phyloP scores from a whole-genome alignment of 64 coral and sea anemone genomes.

The Porites lutea region DNA sequence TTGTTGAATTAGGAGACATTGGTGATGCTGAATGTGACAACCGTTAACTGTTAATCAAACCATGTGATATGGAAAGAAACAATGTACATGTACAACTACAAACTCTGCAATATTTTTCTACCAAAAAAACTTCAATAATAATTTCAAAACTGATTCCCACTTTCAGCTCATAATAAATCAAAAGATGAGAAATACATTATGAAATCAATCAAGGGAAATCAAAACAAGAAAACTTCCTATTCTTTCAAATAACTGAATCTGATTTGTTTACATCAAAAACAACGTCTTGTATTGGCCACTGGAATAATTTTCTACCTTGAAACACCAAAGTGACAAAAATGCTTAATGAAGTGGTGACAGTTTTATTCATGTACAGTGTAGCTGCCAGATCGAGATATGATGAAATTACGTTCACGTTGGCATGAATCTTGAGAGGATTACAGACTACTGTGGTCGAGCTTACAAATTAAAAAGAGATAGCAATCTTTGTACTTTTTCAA shows the following conservation, averaged over 20 bases:
- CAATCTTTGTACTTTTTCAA: background rate
- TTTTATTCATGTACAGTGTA: background rate
- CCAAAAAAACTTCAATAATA: background rate
- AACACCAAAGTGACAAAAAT: background rate
- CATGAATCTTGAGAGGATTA: background rate
- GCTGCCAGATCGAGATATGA: background rate
- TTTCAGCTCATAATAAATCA: background rate
- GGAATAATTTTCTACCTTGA: background rate
- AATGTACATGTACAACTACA: no score
- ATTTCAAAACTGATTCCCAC: background rate
- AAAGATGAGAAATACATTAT: background rate
- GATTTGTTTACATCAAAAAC: slow-evolving; percentile 37
- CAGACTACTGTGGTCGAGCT: background rate
- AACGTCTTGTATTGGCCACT: slow-evolving; percentile 21
- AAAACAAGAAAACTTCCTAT: background rate
- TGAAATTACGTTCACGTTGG: background rate
- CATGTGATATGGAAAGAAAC: no score
- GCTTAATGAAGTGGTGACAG: no score
- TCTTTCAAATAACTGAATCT: background rate
- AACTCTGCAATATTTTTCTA: no score
- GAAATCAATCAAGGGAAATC: slow-evolving; percentile 18
- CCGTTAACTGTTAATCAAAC: no score
- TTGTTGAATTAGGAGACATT: no score
- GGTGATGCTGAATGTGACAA: no score
- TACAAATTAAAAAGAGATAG: background rate